phyloP scores from a whole-genome alignment of 2,888 invertebrate species.

The Chalcis sispes region DNA sequence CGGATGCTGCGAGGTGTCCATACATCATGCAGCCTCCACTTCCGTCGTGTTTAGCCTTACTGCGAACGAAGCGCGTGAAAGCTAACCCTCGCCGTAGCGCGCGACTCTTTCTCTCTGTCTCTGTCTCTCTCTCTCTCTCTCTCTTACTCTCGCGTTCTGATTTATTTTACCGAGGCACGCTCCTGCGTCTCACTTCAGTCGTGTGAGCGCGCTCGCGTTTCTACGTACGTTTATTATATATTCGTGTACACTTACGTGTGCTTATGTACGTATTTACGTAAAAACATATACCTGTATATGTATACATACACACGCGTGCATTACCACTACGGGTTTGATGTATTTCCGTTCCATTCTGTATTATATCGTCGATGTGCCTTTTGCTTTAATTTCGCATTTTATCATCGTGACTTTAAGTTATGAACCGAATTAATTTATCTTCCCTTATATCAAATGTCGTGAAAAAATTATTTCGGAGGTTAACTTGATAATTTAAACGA shows the following conservation, averaged over 20 bases:
- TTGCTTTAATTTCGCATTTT: background rate
- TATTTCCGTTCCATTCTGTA: slow-evolving; percentile 14
- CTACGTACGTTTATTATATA: background rate
- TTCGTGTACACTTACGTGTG: too few relatives aligned
- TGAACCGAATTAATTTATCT: slow-evolving; percentile 5
- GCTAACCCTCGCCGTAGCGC: too few relatives aligned
- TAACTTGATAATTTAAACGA: too few relatives aligned
- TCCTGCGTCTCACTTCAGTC: slow-evolving; percentile 28
- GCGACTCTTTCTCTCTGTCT: too few relatives aligned
- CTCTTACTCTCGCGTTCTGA: slow-evolving; percentile 33
- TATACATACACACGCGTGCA: background rate
- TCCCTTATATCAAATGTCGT: too few relatives aligned
- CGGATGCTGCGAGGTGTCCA: slow-evolving; percentile 69
- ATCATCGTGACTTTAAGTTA: background rate
- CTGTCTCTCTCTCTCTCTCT: too few relatives aligned
- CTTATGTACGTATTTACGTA: background rate
- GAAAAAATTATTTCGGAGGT: too few relatives aligned
- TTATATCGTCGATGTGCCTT: slow-evolving; percentile 9
- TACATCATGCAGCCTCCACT: slow-evolving; percentile 72
- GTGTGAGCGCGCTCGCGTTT: background rate
- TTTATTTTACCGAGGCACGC: slow-evolving; percentile 48
- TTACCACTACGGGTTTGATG: slow-evolving; percentile 3
- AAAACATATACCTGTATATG: background rate
- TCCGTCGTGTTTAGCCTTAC: slow-evolving; percentile 70
- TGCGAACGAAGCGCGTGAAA: background rate